Conservation (phyloP, 2,797 vertebrate species). For the Stomatorhinus walkeri region DNA sequence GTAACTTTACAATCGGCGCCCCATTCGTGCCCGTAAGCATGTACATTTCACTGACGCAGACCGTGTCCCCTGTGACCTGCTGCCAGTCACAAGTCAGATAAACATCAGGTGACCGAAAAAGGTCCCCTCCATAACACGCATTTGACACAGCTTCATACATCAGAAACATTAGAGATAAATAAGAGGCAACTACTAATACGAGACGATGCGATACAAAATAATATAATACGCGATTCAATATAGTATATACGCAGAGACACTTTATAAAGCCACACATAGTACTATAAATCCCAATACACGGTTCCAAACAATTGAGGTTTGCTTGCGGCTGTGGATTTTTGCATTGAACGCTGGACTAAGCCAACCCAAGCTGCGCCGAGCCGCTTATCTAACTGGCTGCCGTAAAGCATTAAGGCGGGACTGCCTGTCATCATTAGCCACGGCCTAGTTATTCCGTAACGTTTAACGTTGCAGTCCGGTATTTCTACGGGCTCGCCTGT, state of each 20-base stretch:
- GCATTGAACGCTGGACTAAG: not conserved
- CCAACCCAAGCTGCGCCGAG: not conserved
- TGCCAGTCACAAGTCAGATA: not conserved
- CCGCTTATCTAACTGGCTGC: not conserved
- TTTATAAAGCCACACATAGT: not conserved
- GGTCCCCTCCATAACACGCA: not conserved
- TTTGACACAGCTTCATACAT: not conserved
- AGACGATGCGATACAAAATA: not conserved
- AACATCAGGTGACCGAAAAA: not conserved
- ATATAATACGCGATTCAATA: not conserved
- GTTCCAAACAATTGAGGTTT: not conserved
- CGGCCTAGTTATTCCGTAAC: not conserved
- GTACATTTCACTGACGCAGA: not conserved
- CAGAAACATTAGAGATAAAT: not conserved
- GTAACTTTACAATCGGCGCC: not conserved
- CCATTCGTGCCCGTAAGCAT: not conserved
- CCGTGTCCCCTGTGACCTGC: not conserved
- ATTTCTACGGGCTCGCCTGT: not conserved
- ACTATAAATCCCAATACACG: not conserved
- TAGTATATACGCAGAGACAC: not conserved
- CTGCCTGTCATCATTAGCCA: not conserved
- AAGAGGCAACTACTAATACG: not conserved
- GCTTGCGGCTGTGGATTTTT: not conserved
- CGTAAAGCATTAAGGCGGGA: not conserved
- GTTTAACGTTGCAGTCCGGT: not conserved